phyloP scores from a whole-genome alignment of 1,140 invertebrate genomes.

The Zaprionus nigranus region DNA sequence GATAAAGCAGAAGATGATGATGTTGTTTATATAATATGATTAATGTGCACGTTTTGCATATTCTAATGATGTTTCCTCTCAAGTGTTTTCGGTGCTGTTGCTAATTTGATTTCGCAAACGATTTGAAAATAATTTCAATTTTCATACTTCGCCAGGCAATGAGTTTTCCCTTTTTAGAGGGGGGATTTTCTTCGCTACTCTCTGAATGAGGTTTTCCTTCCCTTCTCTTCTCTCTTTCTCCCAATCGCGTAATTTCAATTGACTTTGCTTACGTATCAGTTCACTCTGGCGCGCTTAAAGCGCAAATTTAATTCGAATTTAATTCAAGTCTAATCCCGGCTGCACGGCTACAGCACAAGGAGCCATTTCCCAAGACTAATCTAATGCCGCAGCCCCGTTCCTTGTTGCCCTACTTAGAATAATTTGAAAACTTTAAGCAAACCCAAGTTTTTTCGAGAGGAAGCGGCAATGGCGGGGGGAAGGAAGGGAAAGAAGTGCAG shows the following conservation, averaged over 20 bases:
- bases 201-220: not conserved
- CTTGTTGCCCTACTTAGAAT: slow-evolving; percentile 73
- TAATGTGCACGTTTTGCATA: slow-evolving; percentile 5
- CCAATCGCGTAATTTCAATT: slow-evolving; percentile 45
- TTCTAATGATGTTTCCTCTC: not conserved
- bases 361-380: slow-evolving; percentile 62
- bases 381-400: slow-evolving; percentile 41
- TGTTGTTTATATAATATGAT: not conserved
- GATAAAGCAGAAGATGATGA: not conserved
- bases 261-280: slow-evolving; percentile 61
- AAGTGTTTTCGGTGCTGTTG: not conserved
- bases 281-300: slow-evolving; percentile 73
- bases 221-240: not conserved
- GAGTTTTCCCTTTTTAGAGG: slow-evolving; percentile 7
- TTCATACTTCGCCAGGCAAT: slow-evolving; percentile 37
- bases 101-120: slow-evolving; percentile 39
- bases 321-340: slow-evolving; percentile 56
- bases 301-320: slow-evolving; percentile 76
- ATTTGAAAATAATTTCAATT: slow-evolving; percentile 42
- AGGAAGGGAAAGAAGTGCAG: slow-evolving; percentile 54
- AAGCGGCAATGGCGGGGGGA: slow-evolving; percentile 43
- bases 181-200: not conserved
- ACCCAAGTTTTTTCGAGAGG: slow-evolving; percentile 29
- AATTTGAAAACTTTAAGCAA: slow-evolving; percentile 82
- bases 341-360: slow-evolving; percentile 3